Evolutionary conservation across 2,113 vertebrate species (phyloP).

Genomic region (Mugil cephalus): DNA sequence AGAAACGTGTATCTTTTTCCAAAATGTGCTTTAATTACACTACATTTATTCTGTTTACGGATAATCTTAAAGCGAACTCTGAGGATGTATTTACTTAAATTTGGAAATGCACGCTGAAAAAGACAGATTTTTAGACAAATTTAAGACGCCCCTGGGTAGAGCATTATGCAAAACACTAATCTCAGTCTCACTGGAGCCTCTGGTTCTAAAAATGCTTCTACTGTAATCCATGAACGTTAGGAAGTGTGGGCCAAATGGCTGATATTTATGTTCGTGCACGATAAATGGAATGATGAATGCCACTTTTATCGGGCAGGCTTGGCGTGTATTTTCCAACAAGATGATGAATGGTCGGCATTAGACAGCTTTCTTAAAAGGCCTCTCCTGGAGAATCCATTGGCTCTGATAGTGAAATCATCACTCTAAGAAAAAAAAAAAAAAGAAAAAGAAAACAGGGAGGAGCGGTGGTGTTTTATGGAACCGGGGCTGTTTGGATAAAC

Average conservation of each 20-base stretch:
- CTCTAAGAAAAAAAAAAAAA: conserved; percentile 48
- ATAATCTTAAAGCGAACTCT: conserved; percentile 3
- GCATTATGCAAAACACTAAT: conserved; percentile 3
- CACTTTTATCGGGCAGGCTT: conserved; percentile 61
- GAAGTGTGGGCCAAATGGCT: conserved; percentile 52
- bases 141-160: conserved; percentile 7
- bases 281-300: conserved; percentile 73
- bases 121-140: background rate
- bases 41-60: too few relatives aligned
- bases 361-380: conserved; percentile 72
- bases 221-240: conserved; percentile 23
- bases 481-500: background rate
- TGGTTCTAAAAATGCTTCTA: conserved; percentile 42
- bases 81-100: conserved; percentile 10
- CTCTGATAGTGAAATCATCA: conserved; percentile 53
- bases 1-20: too few relatives aligned
- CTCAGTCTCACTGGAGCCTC: conserved; percentile 46
- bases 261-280: conserved; percentile 68
- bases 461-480: conserved; percentile 23
- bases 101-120: background rate
- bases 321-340: conserved; percentile 64
- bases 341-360: conserved; percentile 73
- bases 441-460: conserved; percentile 4
- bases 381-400: conserved; percentile 55
- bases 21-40: too few relatives aligned